Conservation (phyloP, 2,113 vertebrate genomes). For the Chaetura pelagica region DNA sequence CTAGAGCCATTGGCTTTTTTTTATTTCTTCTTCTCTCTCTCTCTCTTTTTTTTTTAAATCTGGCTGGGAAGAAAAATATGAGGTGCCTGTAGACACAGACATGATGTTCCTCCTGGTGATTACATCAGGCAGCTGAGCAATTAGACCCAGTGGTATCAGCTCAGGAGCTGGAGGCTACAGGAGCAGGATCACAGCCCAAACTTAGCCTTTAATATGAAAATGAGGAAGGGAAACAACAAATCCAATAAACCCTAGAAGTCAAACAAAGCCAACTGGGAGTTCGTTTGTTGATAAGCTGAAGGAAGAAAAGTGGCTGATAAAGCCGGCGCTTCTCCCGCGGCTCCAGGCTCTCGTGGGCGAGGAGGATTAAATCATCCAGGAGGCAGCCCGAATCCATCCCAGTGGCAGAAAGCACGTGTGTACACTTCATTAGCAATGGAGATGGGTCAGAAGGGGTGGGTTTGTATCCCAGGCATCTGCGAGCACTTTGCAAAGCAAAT, state of each 20-base stretch:
- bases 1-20: slow-evolving; percentile 24
- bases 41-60: not conserved
- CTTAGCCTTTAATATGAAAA: slow-evolving; percentile 61
- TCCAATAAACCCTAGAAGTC: slow-evolving; percentile 25
- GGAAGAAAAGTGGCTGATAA: not conserved
- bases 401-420: not conserved
- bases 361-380: not conserved
- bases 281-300: not conserved
- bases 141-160: slow-evolving; percentile 3
- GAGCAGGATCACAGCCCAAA: slow-evolving; percentile 24
- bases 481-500: slow-evolving; percentile 46
- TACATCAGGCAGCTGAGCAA: slow-evolving; percentile 57
- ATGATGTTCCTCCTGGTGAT: not conserved
- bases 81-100: slow-evolving; percentile 20
- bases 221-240: slow-evolving; percentile 50
- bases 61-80: slow-evolving; percentile 36
- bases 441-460: not conserved
- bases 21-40: not conserved
- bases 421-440: not conserved
- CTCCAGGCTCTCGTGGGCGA: not conserved
- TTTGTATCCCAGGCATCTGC: not conserved
- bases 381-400: not conserved
- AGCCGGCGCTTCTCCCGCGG: rapidly evolving
- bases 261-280: slow-evolving; percentile 49
- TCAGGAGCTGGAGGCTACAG: slow-evolving; percentile 30